Percentiles rank a stretch among this genome's conserved stretches.
phyloP scores from a whole-genome alignment of 1,140 invertebrate species.

The Psix sp. region DNA sequence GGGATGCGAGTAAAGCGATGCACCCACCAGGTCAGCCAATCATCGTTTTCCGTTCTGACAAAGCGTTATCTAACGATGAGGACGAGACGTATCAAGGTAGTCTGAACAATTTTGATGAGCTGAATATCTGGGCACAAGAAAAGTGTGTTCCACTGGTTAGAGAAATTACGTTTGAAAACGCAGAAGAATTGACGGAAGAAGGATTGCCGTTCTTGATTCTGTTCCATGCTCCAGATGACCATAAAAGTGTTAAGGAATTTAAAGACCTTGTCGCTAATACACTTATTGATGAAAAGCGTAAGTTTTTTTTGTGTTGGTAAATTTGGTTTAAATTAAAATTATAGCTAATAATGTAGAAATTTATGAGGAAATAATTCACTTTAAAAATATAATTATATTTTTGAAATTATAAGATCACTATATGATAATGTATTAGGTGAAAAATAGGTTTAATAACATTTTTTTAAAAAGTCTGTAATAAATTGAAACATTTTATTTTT shows the following conservation, averaged over 20 bases:
- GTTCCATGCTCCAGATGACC: constrained; percentile 94
- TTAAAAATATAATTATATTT: too few species aligned
- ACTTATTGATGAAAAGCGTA: constrained; percentile 93
- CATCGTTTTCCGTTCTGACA: constrained; percentile 88
- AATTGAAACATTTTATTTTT: too few species aligned
- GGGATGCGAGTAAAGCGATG: constrained; percentile 83
- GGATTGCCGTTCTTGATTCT: constrained; percentile 99
- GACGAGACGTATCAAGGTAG: constrained; percentile 89
- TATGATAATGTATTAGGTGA: too few species aligned
- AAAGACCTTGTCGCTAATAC: constrained; percentile 88
- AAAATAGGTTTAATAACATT: too few species aligned
- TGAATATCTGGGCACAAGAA: constrained; percentile 91
- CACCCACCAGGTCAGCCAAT: constrained; percentile 88
- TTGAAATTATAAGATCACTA: too few species aligned
- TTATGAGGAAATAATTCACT: too few species aligned
- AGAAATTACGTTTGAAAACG: constrained; percentile 99
- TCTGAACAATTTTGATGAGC: constrained; percentile 85
- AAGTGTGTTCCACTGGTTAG: constrained; percentile 92
- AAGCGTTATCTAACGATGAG: constrained; percentile 85
- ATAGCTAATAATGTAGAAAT: too few species aligned
- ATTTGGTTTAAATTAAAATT: background rate
- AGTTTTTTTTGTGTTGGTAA: constrained; percentile 67
- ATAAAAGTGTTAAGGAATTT: constrained; percentile 90
- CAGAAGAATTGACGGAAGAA: constrained; percentile 99
- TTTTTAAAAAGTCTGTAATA: too few species aligned